phyloP scores from a whole-genome alignment of 2,113 vertebrate genomes.

The Corythornis vintsioides region DNA sequence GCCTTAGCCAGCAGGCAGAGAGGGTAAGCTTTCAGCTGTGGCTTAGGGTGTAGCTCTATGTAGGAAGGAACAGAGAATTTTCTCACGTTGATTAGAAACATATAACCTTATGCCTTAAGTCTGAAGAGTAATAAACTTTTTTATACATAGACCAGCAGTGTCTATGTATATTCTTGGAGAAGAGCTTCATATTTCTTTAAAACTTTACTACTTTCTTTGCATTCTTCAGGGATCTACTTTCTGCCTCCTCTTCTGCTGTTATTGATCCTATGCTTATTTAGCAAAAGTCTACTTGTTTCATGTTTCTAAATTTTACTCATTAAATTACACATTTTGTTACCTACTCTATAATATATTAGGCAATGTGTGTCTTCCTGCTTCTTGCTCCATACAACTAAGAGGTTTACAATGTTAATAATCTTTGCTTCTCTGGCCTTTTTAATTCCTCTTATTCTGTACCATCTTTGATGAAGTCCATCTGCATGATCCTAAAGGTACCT shows the following conservation, averaged over 20 bases:
- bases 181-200: neutral
- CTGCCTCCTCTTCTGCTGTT: neutral
- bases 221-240: neutral
- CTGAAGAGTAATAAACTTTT: neutral
- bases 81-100: constrained; percentile 37
- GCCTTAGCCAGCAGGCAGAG: constrained; percentile 23
- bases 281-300: neutral
- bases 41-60: constrained; percentile 35
- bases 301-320: neutral
- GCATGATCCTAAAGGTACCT: neutral
- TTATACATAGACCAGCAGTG: neutral
- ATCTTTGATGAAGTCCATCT: neutral
- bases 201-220: neutral
- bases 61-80: constrained; percentile 51
- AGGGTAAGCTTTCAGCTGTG: constrained; percentile 11
- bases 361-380: neutral
- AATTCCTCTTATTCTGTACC: neutral
- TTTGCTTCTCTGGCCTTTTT: neutral
- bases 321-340: neutral
- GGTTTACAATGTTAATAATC: neutral
- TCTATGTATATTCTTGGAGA: neutral
- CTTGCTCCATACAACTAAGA: neutral
- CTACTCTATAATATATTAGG: neutral
- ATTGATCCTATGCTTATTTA: neutral
- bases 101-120: constrained; percentile 19